Base-by-base conservation (phyloP, 2,113 vertebrate genomes). In the Erythrocercus mccallii region DNA sequence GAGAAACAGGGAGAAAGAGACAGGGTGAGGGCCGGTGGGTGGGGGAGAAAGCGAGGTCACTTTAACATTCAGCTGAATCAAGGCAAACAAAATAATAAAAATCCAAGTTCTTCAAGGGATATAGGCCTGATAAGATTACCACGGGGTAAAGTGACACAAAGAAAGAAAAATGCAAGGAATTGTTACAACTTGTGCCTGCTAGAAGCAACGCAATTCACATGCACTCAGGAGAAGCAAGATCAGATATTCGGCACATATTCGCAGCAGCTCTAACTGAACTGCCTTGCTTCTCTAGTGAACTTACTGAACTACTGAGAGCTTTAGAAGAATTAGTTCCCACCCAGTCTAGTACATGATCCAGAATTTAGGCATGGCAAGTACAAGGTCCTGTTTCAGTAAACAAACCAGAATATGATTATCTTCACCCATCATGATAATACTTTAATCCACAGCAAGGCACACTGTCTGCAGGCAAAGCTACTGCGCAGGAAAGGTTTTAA, bases 121-220 rank as follows among this genome's bases (percentile, higher is more conserved):
- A 87, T 56, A 81, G 17, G 15, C 37, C 56, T 50, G 44, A 83
- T 72, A 96, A 96, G 88, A 92, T 82, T 94, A 86, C 35, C 0
- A 0, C n/a, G 28, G 91, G 53, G 69, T 86, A 84, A 51, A 82
- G 86, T 95, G 66, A 96, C 88, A 87, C 76, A 86, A 87, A 95
- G 45, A 48, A 94, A 48, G 86, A 95, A 92, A 96, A 88, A 65
- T 51, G 80, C 35, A 30, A 84, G 79, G 90, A 91, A 96, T 91
- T 87, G 85, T 86, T 91, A 87, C 76, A 80, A 92, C 73, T 91
- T 61, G 82, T 62, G 93, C 62, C 51, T 77, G 79, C 62, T n/a
- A 74, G 79, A 90, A 80, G 82, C 69, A 78, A 84, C 1, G 15
- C 58, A 69, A 70, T 69, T 86, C n/a, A 4, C 61, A 61, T 2